Conservation (phyloP, 2,888 invertebrate genomes). For the Fissipunctia ypsillon region DNA sequence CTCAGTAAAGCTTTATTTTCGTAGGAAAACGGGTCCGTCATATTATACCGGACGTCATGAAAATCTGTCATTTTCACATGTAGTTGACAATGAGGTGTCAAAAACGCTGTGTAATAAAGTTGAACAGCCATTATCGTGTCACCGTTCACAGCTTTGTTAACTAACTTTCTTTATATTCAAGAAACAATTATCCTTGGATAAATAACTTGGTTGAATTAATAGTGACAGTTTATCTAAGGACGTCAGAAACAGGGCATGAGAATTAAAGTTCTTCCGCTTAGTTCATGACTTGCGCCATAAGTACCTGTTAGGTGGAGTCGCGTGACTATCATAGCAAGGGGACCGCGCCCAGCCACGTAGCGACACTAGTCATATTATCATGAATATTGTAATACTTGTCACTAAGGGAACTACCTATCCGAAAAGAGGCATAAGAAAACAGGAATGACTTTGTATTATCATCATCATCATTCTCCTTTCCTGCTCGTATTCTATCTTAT, state of each 20-base stretch:
- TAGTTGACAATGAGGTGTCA: background rate
- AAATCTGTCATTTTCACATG: background rate
- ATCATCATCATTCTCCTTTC: no score
- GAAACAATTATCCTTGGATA: background rate
- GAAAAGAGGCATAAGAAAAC: slow-evolving; percentile 2
- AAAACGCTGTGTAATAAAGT: background rate
- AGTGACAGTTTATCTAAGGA: background rate
- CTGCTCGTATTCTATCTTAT: no score
- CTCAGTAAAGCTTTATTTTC: background rate
- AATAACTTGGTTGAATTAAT: background rate
- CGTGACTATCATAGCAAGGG: slow-evolving; percentile 59
- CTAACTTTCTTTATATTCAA: no score
- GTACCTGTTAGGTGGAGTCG: slow-evolving; percentile 50
- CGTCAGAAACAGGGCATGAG: background rate
- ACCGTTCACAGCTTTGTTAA: background rate
- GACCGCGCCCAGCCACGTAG: slow-evolving; percentile 41
- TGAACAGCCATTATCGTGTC: background rate
- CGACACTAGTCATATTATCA: slow-evolving; percentile 31
- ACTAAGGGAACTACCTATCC: slow-evolving; percentile 9
- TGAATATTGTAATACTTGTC: slow-evolving; percentile 50
- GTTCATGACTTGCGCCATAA: slow-evolving; percentile 34
- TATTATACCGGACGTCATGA: background rate
- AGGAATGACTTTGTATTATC: background rate
- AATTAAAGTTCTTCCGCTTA: slow-evolving; percentile 12
- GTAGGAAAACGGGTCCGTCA: no score